phyloP scores from a whole-genome alignment of 1,140 invertebrate species.

The Coboldia fuscipes region DNA sequence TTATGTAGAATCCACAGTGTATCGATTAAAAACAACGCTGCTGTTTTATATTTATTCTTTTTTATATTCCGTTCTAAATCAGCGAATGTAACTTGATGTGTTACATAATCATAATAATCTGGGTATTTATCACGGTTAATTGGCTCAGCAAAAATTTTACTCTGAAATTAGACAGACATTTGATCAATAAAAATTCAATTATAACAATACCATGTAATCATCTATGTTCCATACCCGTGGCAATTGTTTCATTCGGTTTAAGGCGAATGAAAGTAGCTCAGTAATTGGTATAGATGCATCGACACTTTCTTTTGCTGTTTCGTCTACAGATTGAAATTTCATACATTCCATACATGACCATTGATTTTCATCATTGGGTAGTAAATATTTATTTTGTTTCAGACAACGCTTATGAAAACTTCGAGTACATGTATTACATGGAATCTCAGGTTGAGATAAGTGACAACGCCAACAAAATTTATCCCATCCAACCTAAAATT shows the following conservation, averaged over 20 bases:
- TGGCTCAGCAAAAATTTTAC: constrained; percentile 20
- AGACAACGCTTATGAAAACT: constrained; percentile 65
- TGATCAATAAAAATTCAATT: constrained; percentile 1
- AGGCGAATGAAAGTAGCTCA: constrained; percentile 12
- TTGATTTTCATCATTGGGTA: constrained; percentile 25
- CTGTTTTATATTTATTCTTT: constrained; percentile 62
- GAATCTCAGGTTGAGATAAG: constrained; percentile 28
- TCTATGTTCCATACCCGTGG: constrained; percentile 16
- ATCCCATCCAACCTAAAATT: constrained; percentile 29
- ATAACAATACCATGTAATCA: constrained; percentile 3
- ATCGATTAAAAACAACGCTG: constrained; percentile 72
- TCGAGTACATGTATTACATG: constrained; percentile 67
- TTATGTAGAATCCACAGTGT: constrained; percentile 86
- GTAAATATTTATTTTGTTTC: constrained; percentile 25
- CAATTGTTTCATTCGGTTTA: constrained; percentile 16
- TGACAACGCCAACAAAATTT: constrained; percentile 80
- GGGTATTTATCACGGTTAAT: constrained; percentile 44
- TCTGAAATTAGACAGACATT: not conserved
- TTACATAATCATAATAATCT: constrained; percentile 57
- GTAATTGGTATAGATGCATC: constrained; percentile 4
- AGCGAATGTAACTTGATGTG: constrained; percentile 66
- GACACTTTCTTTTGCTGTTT: not conserved
- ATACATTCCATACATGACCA: constrained; percentile 82
- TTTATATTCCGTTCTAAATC: constrained; percentile 56
- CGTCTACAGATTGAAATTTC: constrained; percentile 32